phyloP scores from a whole-genome alignment of 1,140 invertebrate species.

The Acromyrmex charruanus region DNA sequence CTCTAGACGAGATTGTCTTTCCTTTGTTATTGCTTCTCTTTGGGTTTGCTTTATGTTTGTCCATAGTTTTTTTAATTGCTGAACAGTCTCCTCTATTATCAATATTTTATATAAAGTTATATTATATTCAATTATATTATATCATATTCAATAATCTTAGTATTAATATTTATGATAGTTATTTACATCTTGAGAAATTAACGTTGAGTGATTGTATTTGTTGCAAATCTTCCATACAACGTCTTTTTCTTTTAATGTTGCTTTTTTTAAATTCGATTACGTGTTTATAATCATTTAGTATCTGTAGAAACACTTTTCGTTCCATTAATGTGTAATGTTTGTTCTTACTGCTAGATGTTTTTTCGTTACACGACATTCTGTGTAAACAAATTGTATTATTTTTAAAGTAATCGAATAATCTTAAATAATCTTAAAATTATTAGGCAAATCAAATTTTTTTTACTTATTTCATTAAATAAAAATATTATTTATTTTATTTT shows the following conservation, averaged over 20 bases:
- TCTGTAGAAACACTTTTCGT: conserved; percentile 12
- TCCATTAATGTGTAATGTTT: conserved; percentile 10
- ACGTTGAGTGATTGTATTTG: not conserved
- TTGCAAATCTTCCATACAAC: not conserved
- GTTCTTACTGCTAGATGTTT: not conserved
- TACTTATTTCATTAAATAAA: too few species aligned
- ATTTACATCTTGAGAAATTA: not conserved
- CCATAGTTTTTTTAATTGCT: conserved; percentile 41
- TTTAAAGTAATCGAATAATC: too few species aligned
- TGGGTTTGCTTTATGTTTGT: conserved; percentile 16
- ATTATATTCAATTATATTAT: too few species aligned
- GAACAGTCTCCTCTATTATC: conserved; percentile 1
- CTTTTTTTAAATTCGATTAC: conserved; percentile 7
- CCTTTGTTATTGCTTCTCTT: conserved; percentile 25
- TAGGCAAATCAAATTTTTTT: too few species aligned
- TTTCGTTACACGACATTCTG: not conserved
- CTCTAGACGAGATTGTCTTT: conserved; percentile 8
- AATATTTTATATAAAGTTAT: too few species aligned
- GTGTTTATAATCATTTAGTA: not conserved
- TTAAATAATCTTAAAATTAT: too few species aligned
- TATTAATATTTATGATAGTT: too few species aligned
- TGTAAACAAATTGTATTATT: not conserved
- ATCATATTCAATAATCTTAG: too few species aligned
- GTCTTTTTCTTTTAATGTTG: conserved; percentile 17
- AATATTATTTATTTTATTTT: too few species aligned